phyloP scores from a whole-genome alignment of 2,888 invertebrate genomes.

The Poecilus cupreus region DNA sequence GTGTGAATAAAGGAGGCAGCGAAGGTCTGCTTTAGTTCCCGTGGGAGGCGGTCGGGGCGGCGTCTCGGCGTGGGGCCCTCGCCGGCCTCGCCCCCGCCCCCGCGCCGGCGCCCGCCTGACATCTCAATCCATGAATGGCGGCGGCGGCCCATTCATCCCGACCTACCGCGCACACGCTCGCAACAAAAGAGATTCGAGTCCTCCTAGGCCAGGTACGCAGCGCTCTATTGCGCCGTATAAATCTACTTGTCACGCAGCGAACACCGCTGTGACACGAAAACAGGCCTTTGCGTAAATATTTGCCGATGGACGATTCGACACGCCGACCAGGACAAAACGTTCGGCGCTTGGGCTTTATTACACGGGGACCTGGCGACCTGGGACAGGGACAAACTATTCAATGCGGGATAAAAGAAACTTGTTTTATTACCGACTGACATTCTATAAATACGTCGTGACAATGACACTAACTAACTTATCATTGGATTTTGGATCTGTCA shows the following conservation, averaged over 20 bases:
- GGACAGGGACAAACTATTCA: not conserved
- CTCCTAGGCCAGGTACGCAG: not conserved
- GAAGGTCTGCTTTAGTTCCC: slow-evolving; percentile 60
- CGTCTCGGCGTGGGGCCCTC: slow-evolving; percentile 60
- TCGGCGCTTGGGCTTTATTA: slow-evolving; percentile 65
- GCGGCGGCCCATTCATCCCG: slow-evolving; percentile 63
- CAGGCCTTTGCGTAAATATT: slow-evolving; percentile 71
- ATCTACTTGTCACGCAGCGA: slow-evolving; percentile 70
- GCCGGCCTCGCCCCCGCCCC: slow-evolving; percentile 33
- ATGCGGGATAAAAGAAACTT: not conserved
- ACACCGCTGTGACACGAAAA: slow-evolving; percentile 62
- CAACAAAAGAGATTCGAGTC: slow-evolving; percentile 10
- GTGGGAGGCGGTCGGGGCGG: slow-evolving; percentile 59
- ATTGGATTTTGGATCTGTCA: not conserved
- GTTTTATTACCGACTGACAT: slow-evolving; percentile 10
- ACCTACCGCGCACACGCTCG: slow-evolving; percentile 48
- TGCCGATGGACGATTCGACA: slow-evolving; percentile 68
- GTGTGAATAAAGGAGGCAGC: slow-evolving; percentile 63
- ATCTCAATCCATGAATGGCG: slow-evolving; percentile 66
- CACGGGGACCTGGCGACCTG: not conserved
- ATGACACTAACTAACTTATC: slow-evolving; percentile 19
- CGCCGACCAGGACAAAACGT: slow-evolving; percentile 67
- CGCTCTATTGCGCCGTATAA: slow-evolving; percentile 66
- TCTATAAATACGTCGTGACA: slow-evolving; percentile 5
- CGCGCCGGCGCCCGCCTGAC: slow-evolving; percentile 65